Base-by-base conservation (phyloP, 1,140 invertebrate genomes). In the Octopus sinensis region DNA sequence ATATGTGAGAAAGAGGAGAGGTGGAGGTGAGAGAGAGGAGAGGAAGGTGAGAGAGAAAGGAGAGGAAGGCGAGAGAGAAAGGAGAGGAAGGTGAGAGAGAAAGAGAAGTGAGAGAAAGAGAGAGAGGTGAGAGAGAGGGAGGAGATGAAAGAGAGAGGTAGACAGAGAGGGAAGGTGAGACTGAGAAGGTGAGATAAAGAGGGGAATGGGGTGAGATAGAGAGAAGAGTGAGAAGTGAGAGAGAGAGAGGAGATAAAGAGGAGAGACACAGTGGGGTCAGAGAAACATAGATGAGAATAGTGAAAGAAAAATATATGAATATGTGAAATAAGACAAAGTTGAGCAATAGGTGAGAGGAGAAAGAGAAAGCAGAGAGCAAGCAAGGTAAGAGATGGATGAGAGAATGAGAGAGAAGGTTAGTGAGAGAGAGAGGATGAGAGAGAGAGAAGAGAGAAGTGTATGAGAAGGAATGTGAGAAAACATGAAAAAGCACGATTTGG, bases 31-130 rank as follows among this genome's bases (percentile, higher is more conserved):
- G 54, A 2, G 51, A 56, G 13, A 53, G 43, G 3, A 4, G 3
- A 4, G 54, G 53, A 53, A 79, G 53, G 53, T 7, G 30, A 51
- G 17, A 54, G 78, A 79, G 78, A 56, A 12, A 30, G 53, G 53
- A 68, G 62, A 68, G 62, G n/a, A n/a, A n/a, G n/a, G 62, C 9
- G 62, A 68, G 62, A 68, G 62, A 68, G 62, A 68, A n/a, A 68
- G 62, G n/a, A 10, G 62, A n/a, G n/a, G 62, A 68, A n/a, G n/a
- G 62, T 10, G 62, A 68, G 62, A 54, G 78, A 56, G 54, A n/a
- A 13, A 17, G 43, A 77, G 76, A 23, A 10, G 30, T 9, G 76
- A 77, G 62, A 68, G 62, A 68, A n/a, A 68, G 9, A n/a, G n/a
- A 10, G 62, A 68, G 62, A n/a, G 9, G 9, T 10, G 62, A 10